Percentiles rank a stretch among this genome's conserved stretches.
These are phyloP conservation scores for Rynchops niger DNA, from an alignment of 2,113 vertebrate species.

Conservation along the genomic window DNA sequence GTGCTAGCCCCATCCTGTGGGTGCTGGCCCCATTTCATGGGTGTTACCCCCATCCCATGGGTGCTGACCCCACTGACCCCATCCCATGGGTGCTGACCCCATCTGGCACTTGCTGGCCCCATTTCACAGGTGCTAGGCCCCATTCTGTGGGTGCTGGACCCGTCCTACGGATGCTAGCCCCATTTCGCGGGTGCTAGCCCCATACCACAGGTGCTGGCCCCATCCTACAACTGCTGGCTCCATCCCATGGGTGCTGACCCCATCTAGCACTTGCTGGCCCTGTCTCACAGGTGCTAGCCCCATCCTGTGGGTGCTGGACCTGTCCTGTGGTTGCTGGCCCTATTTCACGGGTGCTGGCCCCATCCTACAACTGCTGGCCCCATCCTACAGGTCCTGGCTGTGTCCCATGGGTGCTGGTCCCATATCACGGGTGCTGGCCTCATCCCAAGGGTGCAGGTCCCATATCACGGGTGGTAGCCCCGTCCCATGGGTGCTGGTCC, in stretches of 20 bases:
- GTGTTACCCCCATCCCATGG: rapidly evolving
- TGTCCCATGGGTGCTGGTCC: not conserved
- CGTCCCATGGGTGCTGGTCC: not conserved
- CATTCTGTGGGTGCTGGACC: rapidly evolving
- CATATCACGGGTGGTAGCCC: not conserved
- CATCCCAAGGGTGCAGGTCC: not conserved
- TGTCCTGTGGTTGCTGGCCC: not conserved
- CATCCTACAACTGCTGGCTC: too few relatives aligned
- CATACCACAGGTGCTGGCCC: rapidly evolving
- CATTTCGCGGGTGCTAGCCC: rapidly evolving
- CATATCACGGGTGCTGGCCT: not conserved
- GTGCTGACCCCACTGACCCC: not conserved
- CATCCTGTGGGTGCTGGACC: not conserved
- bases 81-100: not conserved
- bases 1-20: not conserved
- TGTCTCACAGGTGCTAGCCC: not conserved
- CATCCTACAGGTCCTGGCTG: not conserved
- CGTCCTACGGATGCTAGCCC: not conserved
- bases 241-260: too few relatives aligned
- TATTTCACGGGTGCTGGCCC: not conserved
- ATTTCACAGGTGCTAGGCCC: too few relatives aligned
- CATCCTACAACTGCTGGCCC: too few relatives aligned
- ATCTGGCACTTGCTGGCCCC: not conserved
- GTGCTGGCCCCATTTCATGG: too few relatives aligned
- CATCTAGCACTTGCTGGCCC: not conserved